A percentile compares a stretch with the other conserved stretches of the same genome.
Evolutionary conservation across 2,113 vertebrate genomes (phyloP).

Genomic region (Gymnobelideus leadbeateri): DNA sequence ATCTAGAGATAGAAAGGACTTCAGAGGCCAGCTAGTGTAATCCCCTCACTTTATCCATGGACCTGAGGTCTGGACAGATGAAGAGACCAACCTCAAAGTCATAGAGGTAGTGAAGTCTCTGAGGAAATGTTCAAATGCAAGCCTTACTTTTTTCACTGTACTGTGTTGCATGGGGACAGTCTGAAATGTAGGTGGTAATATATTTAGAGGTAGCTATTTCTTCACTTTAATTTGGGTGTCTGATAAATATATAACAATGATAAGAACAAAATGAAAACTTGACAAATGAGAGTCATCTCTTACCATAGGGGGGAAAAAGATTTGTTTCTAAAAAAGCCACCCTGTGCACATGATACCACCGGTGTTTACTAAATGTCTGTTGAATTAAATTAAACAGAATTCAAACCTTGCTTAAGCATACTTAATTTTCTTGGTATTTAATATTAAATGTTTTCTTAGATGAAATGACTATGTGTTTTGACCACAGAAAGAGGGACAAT

Average conservation of each 20-base stretch:
- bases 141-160: neutral
- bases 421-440: constrained; percentile 35
- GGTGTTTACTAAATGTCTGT: neutral
- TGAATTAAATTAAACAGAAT: constrained; percentile 11
- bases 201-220: constrained; percentile 41
- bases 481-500: constrained; percentile 38
- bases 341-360: neutral
- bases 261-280: constrained; percentile 28
- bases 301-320: neutral
- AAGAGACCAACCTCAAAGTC: neutral
- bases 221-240: constrained; percentile 62
- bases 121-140: neutral
- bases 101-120: neutral
- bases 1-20: neutral
- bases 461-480: constrained; percentile 55
- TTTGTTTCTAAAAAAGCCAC: neutral
- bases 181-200: constrained; percentile 30
- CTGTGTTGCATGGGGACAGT: neutral
- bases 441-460: constrained; percentile 15
- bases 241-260: constrained; percentile 26
- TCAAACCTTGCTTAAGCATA: constrained; percentile 40
- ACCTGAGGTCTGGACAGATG: neutral
- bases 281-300: constrained; percentile 9
- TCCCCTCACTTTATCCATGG: neutral
- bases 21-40: neutral